These are phyloP conservation scores for Podarcis raffonei DNA, from an alignment of 2,113 vertebrate species.

Conservation along the genomic window DNA sequence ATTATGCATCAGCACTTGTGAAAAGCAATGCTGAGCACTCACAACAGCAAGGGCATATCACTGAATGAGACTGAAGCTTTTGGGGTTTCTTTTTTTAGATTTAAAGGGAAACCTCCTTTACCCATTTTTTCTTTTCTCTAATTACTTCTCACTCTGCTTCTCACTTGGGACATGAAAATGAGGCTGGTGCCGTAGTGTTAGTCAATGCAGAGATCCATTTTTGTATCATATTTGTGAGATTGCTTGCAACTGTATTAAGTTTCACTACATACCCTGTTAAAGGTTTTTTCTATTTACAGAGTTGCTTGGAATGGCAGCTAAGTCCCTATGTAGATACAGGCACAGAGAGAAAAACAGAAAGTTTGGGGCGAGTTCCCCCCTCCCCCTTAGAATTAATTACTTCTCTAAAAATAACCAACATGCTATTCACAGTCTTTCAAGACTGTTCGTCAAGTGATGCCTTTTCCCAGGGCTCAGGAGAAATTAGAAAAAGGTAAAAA, in stretches of 20 bases:
- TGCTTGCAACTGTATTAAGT: neutral
- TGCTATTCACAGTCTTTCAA: constrained; percentile 32
- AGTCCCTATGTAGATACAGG: neutral
- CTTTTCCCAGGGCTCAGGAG: neutral
- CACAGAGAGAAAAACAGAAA: neutral
- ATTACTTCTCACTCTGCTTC: neutral
- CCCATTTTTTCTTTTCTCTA: neutral
- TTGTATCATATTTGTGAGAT: constrained; percentile 2
- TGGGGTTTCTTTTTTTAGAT: constrained; percentile 11
- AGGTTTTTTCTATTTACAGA: neutral
- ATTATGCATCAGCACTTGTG: neutral
- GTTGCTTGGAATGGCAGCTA: neutral
- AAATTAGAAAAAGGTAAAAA: neutral
- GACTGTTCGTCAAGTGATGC: constrained; percentile 11
- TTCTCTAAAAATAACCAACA: constrained; percentile 29
- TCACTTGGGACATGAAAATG: neutral
- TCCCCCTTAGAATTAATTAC: neutral
- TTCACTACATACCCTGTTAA: neutral
- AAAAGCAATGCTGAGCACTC: neutral
- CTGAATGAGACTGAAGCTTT: neutral
- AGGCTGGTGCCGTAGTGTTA: neutral
- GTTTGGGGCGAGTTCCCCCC: neutral
- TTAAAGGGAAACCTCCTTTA: neutral
- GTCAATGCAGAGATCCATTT: neutral
- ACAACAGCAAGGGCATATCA: neutral